Evolutionary conservation across 92 coral and sea anemone species (phyloP).

Genomic region (Epizoanthus stellaris): DNA sequence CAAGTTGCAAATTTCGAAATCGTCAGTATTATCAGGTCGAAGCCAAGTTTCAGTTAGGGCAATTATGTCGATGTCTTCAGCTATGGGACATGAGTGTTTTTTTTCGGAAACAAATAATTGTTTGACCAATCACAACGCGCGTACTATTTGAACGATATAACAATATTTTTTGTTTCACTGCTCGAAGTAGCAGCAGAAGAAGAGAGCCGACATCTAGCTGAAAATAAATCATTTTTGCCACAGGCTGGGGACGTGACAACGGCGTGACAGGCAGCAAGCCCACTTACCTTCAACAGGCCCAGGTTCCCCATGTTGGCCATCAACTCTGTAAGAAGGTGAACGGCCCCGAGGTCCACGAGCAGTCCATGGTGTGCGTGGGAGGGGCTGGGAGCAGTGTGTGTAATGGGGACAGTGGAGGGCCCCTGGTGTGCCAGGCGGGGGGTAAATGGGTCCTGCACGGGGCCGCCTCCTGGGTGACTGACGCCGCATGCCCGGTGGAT

Average conservation of each 20-base stretch:
- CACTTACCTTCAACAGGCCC: neutral
- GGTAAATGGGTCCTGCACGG: neutral
- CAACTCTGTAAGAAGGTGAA: slow-evolving; percentile 3
- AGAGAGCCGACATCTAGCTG: neutral
- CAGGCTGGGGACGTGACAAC: slow-evolving; percentile 9
- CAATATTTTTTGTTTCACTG: too few relatives aligned
- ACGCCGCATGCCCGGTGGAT: neutral
- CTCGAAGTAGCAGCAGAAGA: too few relatives aligned
- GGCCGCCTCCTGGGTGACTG: slow-evolving; percentile 3
- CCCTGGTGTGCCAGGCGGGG: neutral
- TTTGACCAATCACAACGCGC: too few relatives aligned
- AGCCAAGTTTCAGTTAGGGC: too few relatives aligned
- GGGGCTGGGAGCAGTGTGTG: slow-evolving; percentile 1
- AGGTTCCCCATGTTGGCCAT: neutral
- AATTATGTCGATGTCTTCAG: too few relatives aligned
- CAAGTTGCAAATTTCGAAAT: too few relatives aligned
- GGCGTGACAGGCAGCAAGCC: slow-evolving; percentile 9
- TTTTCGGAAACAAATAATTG: too few relatives aligned
- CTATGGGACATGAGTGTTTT: too few relatives aligned
- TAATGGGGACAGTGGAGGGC: neutral
- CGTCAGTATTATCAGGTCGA: too few relatives aligned
- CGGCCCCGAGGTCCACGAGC: slow-evolving; percentile 9
- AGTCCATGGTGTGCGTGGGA: neutral
- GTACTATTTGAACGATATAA: too few relatives aligned
- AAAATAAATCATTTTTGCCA: neutral